Base-by-base conservation (phyloP, 2,888 invertebrate genomes). In the Drosophila neonasuta region DNA sequence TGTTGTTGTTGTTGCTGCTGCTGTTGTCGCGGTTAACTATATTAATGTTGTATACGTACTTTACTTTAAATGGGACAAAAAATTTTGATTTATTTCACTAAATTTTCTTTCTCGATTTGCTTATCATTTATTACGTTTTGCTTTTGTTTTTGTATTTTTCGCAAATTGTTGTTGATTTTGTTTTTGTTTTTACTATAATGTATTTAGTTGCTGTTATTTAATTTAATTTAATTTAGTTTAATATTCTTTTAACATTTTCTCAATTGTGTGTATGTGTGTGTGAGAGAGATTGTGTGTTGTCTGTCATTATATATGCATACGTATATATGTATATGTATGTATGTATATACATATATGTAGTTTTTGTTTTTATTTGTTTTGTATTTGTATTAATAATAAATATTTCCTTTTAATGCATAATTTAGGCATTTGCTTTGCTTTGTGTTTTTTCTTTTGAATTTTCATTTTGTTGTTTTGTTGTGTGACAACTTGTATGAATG, bases 71-170 rank as follows among this genome's bases (percentile, higher is more conserved):
- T 71, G 84, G 64, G 87, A 64, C 86, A 81, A 83, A 86, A 84
- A 81, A 83, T 87, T 87, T 87, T 86, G 88, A 87, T 81, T 81
- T 80, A 86, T 74, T 86, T 88, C 59, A 86, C 88, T 81, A 87
- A 74, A 45, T 13, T 44, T 64, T 68, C 7, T 32, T 62, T 41
- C 45, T 36, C 46, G 34, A 39, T 52, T 64, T 67, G 44, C 62
- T 77, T 75, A 68, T 57, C n/a, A 64, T 30, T 71, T 57, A 63
- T 61, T 63, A 76, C 57, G 60, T 60, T 79, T 52, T 24, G 24
- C 24, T 24, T 24, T 24, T 24, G 5, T 24, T 24, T 24, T 24
- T 24, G 24, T 24, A 4, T 79, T 52, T 34, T 36, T 79, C 50
- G 39, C 64, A 56, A 68, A 55, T 55, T 59, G 36, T 54, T 59